Base-by-base conservation (phyloP, 2,888 invertebrate genomes). In the Cloeon dipterum region DNA sequence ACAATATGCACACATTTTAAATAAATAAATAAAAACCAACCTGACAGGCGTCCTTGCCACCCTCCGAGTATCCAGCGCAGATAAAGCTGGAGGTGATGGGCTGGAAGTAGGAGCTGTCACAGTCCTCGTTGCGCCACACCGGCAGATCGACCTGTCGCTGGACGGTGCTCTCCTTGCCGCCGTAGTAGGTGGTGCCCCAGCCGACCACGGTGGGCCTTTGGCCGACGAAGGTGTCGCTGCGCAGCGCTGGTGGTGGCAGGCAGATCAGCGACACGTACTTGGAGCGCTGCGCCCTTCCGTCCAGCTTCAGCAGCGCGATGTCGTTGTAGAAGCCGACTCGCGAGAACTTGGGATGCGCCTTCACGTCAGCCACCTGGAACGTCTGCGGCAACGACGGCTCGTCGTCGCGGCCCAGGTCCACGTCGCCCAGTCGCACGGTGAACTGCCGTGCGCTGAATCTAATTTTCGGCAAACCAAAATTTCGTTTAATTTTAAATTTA, bases 271-370 rank as follows among this genome's bases (percentile, higher is more conserved):
- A 77, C 26, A 86, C 74, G 54, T 82, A 86, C 51, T 82, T 76
- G 1, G 77, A 77, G 52, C 75, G 81, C 36, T 73, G 68, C 2
- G 79, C 83, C 17, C 74, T 70, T 36, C 74, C 65, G 25, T 57
- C 72, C 19, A 86, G 55, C 43, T 75, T 72, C 32, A 86, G 58
- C n/a, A 86, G 55, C 1, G 91, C 93, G 41, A 94, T 82, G 51
- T 93, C 93, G 46, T 93, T 91, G 55, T 86, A 89, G 55, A 81
- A 89, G n/a, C 88, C 88, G 39, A 83, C 76, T 36, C 86, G 65
- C 7, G 78, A 81, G 60, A 89, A 89, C 50, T 78, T 60, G 16
- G 78, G 74, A 57, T 89, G 89, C 0, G 83, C 79, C 26, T 72
- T 65, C 19, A 86, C 78, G 42, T 75, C 75, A 13, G 67, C 63